phyloP scores from a whole-genome alignment of 2,888 invertebrate genomes.

The Cheilosia variabilis region DNA sequence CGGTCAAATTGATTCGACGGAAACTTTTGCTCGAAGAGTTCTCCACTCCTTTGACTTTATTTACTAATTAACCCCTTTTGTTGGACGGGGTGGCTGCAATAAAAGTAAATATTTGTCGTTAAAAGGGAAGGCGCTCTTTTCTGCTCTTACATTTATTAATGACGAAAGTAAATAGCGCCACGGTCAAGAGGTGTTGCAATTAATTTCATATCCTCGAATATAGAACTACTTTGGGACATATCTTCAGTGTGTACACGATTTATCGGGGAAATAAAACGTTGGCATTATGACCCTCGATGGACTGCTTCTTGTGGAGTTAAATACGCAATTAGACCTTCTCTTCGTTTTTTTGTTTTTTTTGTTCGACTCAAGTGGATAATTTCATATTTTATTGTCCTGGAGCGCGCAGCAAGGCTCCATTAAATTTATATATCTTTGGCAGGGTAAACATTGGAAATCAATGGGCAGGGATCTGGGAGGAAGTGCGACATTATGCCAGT shows the following conservation, averaged over 20 bases:
- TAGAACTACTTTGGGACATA: constrained; percentile 30
- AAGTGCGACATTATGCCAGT: constrained; percentile 39
- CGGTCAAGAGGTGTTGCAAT: constrained; percentile 44
- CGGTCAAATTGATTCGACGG: constrained; percentile 65
- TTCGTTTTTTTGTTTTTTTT: neutral
- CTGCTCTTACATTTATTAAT: neutral
- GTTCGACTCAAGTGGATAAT: constrained; percentile 61
- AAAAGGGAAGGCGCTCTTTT: constrained; percentile 3
- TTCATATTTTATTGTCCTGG: constrained; percentile 69
- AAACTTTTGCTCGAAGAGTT: constrained; percentile 42
- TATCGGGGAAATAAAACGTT: constrained; percentile 65
- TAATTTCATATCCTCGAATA: constrained; percentile 50
- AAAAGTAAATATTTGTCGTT: constrained; percentile 57
- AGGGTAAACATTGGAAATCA: constrained; percentile 68
- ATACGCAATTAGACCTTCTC: constrained; percentile 50
- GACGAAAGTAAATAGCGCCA: neutral
- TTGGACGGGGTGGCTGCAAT: neutral
- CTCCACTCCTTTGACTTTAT: constrained; percentile 56
- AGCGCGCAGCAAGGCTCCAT: constrained; percentile 45
- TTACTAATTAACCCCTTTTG: constrained; percentile 63
- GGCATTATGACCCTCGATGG: constrained; percentile 61
- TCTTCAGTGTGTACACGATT: constrained; percentile 38
- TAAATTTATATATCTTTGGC: constrained; percentile 50
- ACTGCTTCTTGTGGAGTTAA: constrained; percentile 29
- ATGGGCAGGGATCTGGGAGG: constrained; percentile 45